phyloP scores from a whole-genome alignment of 30 jellyfish, hydroid and myxozoan genomes.

The Hydractinia echinata region DNA sequence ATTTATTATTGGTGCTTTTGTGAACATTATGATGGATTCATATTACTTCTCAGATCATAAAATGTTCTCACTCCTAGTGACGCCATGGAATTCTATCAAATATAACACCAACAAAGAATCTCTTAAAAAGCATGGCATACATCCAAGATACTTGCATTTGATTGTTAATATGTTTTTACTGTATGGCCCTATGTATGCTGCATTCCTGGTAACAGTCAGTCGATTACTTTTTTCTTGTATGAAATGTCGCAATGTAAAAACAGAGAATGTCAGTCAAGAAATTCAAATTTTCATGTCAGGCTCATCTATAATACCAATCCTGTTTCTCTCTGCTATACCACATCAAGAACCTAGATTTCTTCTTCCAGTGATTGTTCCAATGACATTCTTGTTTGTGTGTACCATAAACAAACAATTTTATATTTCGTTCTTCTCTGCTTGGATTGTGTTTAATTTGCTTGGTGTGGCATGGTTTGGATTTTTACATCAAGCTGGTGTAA shows the following conservation, averaged over 20 bases:
- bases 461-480: conserved; percentile 64
- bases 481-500: conserved; percentile 78
- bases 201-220: conserved; percentile 16
- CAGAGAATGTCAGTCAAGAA: too few species aligned
- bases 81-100: conserved; percentile 56
- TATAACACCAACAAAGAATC: conserved; percentile 45
- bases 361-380: conserved; percentile 46
- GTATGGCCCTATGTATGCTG: conserved; percentile 66
- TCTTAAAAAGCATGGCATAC: conserved; percentile 62
- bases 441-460: conserved; percentile 51
- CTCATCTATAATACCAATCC: conserved; percentile 31
- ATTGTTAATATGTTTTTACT: conserved; percentile 48
- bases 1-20: not conserved
- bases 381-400: conserved; percentile 23
- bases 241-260: too few species aligned
- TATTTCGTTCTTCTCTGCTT: conserved; percentile 14
- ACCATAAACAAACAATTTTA: conserved; percentile 15
- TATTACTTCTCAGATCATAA: conserved; percentile 32
- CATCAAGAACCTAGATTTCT: conserved; percentile 91
- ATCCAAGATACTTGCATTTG: conserved; percentile 64
- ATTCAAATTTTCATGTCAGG: not conserved
- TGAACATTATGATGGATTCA: conserved; percentile 32
- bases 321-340: conserved; percentile 42
- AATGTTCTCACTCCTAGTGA: not conserved
- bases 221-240: too few species aligned